Conservation (phyloP, 2,888 invertebrate species). For the Apamea epomidion region DNA sequence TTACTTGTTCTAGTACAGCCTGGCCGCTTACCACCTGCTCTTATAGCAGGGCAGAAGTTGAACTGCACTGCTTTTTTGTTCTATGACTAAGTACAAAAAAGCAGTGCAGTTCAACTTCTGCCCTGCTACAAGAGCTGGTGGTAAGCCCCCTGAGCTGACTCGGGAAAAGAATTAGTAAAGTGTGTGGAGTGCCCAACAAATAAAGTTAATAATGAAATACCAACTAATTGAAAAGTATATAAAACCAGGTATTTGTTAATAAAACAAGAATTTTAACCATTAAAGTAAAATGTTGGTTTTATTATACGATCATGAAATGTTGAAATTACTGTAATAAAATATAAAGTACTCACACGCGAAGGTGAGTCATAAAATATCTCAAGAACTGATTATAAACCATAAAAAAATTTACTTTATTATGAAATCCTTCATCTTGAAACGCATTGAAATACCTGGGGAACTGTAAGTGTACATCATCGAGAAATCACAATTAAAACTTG, state of each 20-base stretch:
- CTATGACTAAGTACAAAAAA: too few relatives aligned
- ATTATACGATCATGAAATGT: constrained; percentile 47
- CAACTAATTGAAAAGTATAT: constrained; percentile 1
- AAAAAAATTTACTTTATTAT: constrained; percentile 23
- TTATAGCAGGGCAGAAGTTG: too few relatives aligned
- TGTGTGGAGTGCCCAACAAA: not conserved
- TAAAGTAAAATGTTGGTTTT: constrained; percentile 35
- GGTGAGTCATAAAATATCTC: constrained; percentile 35
- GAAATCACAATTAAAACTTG: constrained; percentile 10
- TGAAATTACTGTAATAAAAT: constrained; percentile 45
- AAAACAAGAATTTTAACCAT: constrained; percentile 42
- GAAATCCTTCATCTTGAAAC: constrained; percentile 5
- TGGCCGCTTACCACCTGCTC: too few relatives aligned
- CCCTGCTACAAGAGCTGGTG: too few relatives aligned
- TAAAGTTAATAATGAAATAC: not conserved
- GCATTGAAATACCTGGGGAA: constrained; percentile 6
- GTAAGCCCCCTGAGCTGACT: not conserved
- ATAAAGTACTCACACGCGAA: constrained; percentile 36
- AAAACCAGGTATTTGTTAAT: constrained; percentile 34
- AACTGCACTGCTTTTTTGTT: too few relatives aligned
- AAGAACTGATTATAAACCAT: constrained; percentile 46
- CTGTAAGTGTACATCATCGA: constrained; percentile 8
- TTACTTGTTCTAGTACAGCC: too few relatives aligned
- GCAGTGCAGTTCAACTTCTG: too few relatives aligned
- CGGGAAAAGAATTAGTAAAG: not conserved